Evolutionary conservation across 2,888 invertebrate genomes (phyloP), one percentile per base, ranked within the genome.

Genomic region (Omphaloscelis lunosa): DNA sequence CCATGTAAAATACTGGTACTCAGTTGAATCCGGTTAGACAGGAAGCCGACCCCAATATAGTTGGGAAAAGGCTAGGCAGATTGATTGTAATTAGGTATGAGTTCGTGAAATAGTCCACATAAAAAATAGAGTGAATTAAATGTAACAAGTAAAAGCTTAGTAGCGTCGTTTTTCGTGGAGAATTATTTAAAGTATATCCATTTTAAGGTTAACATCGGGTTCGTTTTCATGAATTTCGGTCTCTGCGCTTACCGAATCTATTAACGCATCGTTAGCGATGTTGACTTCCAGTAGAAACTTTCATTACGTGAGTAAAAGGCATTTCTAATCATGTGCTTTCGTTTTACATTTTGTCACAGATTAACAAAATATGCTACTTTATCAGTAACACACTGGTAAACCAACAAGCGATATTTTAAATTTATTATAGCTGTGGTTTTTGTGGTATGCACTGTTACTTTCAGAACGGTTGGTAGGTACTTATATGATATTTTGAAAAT

Each of bases 291-390:
- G 9, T 63, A 72, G 41, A 70, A 75, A 81, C 17, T 81, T 71
- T 63, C 6, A n/a, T 67, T 66, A 59, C 58, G 51, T 59, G 51
- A 58, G 84, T 41, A 56, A 80, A 80, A 73, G 27, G 8, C 17
- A 53, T 70, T 79, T 73, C 29, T 65, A 51, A 62, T 81, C 84
- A 84, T 65, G 23, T 65, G 63, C 8, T 79, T 79, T 79, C 53
- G 41, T 69, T 79, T 72, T 72, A 15, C 48, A n/a, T 56, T 72
- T 71, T 45, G 9, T 59, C 66, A n/a, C 15, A 51, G 15, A 53
- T 20, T 59, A 3, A 17, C 0, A 20, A 48, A 67, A 29, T 48
- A 48, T 17, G 6, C 48, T 17, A 41, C 0, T 58, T 34, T 58
- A 51, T 8, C 34, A 41, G 1, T 48, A 58, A 51, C 20, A 63